Evolutionary conservation across 23 tunicate species (phyloP).

Genomic region (Clavelina lepadiformis): DNA sequence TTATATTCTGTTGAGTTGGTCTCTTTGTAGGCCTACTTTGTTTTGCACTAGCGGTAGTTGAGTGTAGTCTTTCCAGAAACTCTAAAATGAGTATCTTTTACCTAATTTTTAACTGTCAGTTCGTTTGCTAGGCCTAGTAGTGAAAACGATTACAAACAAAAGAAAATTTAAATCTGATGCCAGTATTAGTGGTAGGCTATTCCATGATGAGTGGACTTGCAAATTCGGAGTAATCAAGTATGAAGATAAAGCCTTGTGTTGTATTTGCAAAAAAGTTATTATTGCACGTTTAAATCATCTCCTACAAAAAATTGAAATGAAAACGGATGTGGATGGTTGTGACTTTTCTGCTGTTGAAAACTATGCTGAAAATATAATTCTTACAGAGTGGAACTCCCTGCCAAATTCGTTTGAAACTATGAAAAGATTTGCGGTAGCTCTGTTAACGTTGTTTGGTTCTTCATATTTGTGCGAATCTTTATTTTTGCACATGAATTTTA

Average conservation of each 20-base stretch:
- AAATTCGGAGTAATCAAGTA: constrained; percentile 33
- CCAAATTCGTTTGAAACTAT: constrained; percentile 45
- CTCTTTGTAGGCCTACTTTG: no score
- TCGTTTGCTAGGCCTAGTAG: constrained; percentile 13
- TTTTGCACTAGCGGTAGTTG: no score
- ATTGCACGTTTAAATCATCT: constrained; percentile 6
- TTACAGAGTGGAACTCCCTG: constrained; percentile 28
- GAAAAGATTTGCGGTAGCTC: constrained; percentile 39
- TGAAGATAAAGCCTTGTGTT: constrained; percentile 31
- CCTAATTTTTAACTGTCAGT: constrained; percentile 20
- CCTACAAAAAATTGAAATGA: constrained; percentile 17
- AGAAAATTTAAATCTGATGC: constrained; percentile 12
- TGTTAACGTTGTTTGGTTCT: constrained; percentile 29
- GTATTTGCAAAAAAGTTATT: constrained; percentile 22
- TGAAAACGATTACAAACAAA: constrained; percentile 13
- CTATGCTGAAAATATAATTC: no score
- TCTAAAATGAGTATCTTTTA: no score
- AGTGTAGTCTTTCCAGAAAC: no score
- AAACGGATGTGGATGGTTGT: constrained; percentile 10
- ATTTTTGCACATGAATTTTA: constrained; percentile 25
- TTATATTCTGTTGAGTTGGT: no score
- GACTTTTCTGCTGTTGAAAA: constrained; percentile 4
- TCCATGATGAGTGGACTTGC: constrained; percentile 23
- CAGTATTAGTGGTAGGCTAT: constrained; percentile 16
- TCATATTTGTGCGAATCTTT: constrained; percentile 34